Conservation (phyloP, 2,797 vertebrate species). For the Gastrophryne carolinensis region DNA sequence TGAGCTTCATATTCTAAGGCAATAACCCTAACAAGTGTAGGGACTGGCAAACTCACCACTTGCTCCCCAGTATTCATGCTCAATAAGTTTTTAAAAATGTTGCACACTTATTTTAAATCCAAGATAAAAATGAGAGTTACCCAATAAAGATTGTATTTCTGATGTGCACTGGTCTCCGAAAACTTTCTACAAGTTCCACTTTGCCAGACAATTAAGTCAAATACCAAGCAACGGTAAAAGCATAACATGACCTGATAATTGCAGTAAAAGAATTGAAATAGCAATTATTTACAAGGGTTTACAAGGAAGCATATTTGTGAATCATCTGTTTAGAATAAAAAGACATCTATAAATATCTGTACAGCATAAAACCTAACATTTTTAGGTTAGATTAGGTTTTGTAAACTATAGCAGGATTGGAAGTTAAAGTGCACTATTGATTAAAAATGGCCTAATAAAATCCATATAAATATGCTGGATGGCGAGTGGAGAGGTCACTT, state of each 20-base stretch:
- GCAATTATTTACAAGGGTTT: constrained; percentile 6
- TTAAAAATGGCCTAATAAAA: no score
- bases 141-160: constrained; percentile 12
- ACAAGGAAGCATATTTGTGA: background rate
- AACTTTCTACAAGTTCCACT: constrained; percentile 8
- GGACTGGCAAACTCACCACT: no score
- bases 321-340: background rate
- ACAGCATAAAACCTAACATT: background rate
- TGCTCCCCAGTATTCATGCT: no score
- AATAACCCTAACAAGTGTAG: no score
- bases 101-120: constrained; percentile 7
- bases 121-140: constrained; percentile 20
- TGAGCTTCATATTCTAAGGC: no score
- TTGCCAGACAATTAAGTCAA: background rate
- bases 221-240: background rate
- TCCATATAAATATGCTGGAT: no score
- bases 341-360: background rate
- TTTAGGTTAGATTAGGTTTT: background rate
- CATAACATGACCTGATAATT: constrained; percentile 5
- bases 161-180: background rate
- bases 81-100: constrained; percentile 14
- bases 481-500: no score
- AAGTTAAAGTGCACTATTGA: no score
- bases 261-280: background rate
- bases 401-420: background rate